These are phyloP conservation scores for Sparidentex hasta DNA, from an alignment of 2,797 vertebrate species.

Conservation along the genomic window DNA sequence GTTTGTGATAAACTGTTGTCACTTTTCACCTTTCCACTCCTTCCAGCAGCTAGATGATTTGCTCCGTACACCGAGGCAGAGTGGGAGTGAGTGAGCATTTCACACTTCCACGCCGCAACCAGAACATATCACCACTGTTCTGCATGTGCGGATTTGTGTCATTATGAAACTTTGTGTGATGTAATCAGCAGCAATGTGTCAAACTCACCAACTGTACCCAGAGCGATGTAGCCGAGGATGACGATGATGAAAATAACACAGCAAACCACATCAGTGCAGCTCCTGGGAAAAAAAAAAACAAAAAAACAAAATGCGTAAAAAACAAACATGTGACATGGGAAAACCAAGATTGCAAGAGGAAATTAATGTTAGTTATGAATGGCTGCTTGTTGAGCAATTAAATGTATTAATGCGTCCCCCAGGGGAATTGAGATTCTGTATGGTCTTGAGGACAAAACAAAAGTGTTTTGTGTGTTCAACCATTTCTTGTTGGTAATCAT, in stretches of 20 bases:
- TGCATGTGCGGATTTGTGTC: slow-evolving; percentile 19
- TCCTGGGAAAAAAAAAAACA: slow-evolving; percentile 82
- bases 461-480: background rate
- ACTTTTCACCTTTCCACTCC: slow-evolving; percentile 1
- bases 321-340: slow-evolving; percentile 8
- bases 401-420: background rate
- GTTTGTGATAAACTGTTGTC: slow-evolving; percentile 6
- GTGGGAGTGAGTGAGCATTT: slow-evolving; percentile 15
- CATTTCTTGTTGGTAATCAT: slow-evolving; percentile 11
- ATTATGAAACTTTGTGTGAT: slow-evolving; percentile 56
- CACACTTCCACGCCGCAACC: slow-evolving; percentile 1
- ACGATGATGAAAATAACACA: slow-evolving; percentile 93
- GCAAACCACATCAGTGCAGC: slow-evolving; percentile 93
- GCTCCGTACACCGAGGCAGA: background rate
- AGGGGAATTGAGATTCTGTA: background rate
- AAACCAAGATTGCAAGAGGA: slow-evolving; percentile 25
- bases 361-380: slow-evolving; percentile 11
- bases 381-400: background rate
- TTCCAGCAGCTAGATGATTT: background rate
- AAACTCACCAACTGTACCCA: slow-evolving; percentile 95
- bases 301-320: slow-evolving; percentile 18
- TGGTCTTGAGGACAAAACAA: slow-evolving; percentile 10
- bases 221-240: slow-evolving; percentile 92
- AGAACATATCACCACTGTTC: slow-evolving; percentile 16
- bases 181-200: slow-evolving; percentile 54